Evolutionary conservation across 1,140 invertebrate genomes (phyloP).

Genomic region (Diachasma alloeum): DNA sequence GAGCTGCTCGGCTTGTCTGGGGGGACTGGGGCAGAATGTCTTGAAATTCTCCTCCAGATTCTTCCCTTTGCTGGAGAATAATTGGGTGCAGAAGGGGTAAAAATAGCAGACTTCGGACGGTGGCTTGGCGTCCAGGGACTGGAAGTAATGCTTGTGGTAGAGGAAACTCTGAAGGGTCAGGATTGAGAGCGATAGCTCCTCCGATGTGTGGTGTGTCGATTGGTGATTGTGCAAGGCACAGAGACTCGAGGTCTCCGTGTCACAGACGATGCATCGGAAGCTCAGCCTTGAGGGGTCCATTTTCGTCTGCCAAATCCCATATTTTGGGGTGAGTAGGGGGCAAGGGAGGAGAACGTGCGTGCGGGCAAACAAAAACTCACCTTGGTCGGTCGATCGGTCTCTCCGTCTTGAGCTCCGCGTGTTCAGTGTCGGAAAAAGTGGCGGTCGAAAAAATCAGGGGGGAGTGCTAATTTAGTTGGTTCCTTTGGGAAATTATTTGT

Average conservation of each 20-base stretch:
- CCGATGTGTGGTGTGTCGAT: slow-evolving; percentile 38
- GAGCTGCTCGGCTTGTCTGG: not conserved
- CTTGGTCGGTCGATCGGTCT: not conserved
- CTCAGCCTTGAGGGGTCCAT: not conserved
- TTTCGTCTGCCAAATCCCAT: not conserved
- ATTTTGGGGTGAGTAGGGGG: not conserved
- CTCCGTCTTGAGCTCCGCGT: not conserved
- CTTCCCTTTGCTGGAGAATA: not conserved
- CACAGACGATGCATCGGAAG: slow-evolving; percentile 49
- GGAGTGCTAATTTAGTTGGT: not conserved
- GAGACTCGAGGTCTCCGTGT: slow-evolving; percentile 35
- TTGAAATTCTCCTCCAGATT: not conserved
- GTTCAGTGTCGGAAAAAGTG: not conserved
- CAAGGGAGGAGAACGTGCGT: not conserved
- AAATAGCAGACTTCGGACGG: not conserved
- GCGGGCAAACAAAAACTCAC: not conserved
- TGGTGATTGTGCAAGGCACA: slow-evolving; percentile 48
- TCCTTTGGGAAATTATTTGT: no score
- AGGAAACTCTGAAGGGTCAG: slow-evolving; percentile 44
- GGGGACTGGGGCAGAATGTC: not conserved
- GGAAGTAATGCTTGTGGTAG: not conserved
- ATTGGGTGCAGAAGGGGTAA: not conserved
- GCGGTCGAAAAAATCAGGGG: not conserved
- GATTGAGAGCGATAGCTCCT: slow-evolving; percentile 47
- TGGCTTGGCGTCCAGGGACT: not conserved